A percentile compares a stretch with the other conserved stretches of the same genome.
Conservation (phyloP, 92 coral and sea anemone genomes). For the Palythoa heliodiscus region DNA sequence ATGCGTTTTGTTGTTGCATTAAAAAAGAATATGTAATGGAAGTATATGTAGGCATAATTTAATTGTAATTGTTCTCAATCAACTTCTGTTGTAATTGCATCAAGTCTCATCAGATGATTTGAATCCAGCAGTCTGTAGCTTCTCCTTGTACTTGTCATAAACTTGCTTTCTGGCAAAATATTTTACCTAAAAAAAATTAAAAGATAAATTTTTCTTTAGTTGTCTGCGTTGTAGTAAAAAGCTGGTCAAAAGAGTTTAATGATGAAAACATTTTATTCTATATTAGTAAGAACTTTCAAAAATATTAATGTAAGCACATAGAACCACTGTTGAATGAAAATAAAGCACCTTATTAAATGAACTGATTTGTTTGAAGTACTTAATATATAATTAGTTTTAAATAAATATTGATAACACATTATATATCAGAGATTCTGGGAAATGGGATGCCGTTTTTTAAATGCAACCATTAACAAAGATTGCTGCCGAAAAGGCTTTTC, state of each 20-base stretch:
- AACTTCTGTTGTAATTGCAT: background rate
- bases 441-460: no score
- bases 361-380: background rate
- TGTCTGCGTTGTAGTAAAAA: background rate
- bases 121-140: conserved; percentile 35
- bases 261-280: background rate
- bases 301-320: background rate
- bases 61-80: background rate
- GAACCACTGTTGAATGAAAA: background rate
- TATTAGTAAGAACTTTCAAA: background rate
- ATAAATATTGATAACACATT: no score
- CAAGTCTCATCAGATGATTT: conserved; percentile 26
- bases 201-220: background rate
- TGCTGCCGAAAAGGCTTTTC: no score
- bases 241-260: background rate
- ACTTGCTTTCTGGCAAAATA: conserved; percentile 42
- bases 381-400: no score
- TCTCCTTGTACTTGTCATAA: conserved; percentile 41
- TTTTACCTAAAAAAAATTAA: conserved; percentile 21
- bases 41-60: no score
- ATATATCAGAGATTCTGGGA: no score
- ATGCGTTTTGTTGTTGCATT: no score
- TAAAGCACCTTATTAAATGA: background rate
- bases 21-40: no score
- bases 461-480: no score